Conservation (phyloP, 2,113 vertebrate species). For the Eleginops maclovinus region DNA sequence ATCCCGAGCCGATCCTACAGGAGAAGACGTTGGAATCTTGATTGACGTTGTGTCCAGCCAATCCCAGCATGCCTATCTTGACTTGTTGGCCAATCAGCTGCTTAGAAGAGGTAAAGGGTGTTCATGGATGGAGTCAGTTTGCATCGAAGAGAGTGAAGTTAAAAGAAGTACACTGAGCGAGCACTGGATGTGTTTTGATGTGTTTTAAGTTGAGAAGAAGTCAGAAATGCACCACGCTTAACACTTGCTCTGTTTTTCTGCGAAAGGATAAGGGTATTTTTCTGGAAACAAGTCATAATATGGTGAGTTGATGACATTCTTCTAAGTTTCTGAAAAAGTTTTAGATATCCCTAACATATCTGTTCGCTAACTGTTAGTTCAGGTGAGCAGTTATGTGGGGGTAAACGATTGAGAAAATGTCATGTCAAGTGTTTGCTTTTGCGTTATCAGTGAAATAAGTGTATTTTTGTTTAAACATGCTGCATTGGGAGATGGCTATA, state of each 20-base stretch:
- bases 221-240: slow-evolving; percentile 23
- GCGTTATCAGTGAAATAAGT: not conserved
- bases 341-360: not conserved
- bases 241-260: not conserved
- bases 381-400: not conserved
- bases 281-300: slow-evolving; percentile 21
- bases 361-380: not conserved
- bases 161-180: slow-evolving; percentile 44
- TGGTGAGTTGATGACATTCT: slow-evolving; percentile 71
- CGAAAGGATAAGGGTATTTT: not conserved
- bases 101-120: slow-evolving; percentile 27
- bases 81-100: slow-evolving; percentile 66
- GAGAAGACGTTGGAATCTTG: slow-evolving; percentile 47
- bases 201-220: slow-evolving; percentile 3
- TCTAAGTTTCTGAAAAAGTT: slow-evolving; percentile 56
- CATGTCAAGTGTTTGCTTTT: not conserved
- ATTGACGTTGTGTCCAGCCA: slow-evolving; percentile 66
- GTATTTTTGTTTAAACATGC: not conserved
- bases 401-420: not conserved
- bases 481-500: slow-evolving; percentile 47
- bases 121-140: slow-evolving; percentile 66
- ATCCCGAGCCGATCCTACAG: slow-evolving; percentile 32
- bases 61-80: slow-evolving; percentile 15
- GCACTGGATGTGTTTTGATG: slow-evolving; percentile 47
- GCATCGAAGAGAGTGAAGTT: slow-evolving; percentile 59